A percentile compares a stretch with the other conserved stretches of the same genome.
Conservation (phyloP, 2,888 invertebrate genomes). For the Amphipyra berbera region DNA sequence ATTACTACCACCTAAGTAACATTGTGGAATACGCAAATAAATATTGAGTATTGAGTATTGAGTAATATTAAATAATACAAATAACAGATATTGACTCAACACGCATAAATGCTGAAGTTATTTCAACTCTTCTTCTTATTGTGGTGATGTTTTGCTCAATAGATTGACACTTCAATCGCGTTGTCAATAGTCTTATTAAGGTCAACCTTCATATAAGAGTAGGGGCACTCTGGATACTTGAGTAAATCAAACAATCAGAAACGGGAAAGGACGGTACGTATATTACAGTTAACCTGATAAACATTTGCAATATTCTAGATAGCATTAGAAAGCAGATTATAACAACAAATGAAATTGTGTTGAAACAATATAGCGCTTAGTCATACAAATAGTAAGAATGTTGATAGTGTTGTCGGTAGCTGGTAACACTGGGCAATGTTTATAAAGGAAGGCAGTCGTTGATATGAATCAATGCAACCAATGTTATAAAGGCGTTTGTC, state of each 20-base stretch:
- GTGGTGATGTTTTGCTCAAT: constrained; percentile 1
- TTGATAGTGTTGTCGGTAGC: no score
- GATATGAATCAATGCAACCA: no score
- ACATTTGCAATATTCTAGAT: background rate
- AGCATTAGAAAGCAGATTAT: background rate
- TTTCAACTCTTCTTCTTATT: constrained; percentile 10
- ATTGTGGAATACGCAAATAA: no score
- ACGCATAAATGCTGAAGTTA: constrained; percentile 17
- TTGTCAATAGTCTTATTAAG: constrained; percentile 39
- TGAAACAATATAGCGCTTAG: constrained; percentile 1
- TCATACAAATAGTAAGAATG: constrained; percentile 3
- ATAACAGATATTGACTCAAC: constrained; percentile 25
- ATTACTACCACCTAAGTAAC: no score
- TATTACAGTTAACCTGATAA: no score
- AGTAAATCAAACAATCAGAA: background rate
- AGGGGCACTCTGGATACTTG: background rate
- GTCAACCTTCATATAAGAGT: constrained; percentile 27
- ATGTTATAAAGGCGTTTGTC: no score
- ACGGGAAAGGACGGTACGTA: background rate
- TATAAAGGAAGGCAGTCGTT: no score
- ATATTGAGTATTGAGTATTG: no score
- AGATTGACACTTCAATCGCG: constrained; percentile 8
- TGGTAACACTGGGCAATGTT: no score
- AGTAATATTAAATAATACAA: constrained; percentile 53
- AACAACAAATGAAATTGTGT: background rate